Evolutionary conservation across 2,797 vertebrate species (phyloP).

Genomic region (Cyclopterus lumpus): DNA sequence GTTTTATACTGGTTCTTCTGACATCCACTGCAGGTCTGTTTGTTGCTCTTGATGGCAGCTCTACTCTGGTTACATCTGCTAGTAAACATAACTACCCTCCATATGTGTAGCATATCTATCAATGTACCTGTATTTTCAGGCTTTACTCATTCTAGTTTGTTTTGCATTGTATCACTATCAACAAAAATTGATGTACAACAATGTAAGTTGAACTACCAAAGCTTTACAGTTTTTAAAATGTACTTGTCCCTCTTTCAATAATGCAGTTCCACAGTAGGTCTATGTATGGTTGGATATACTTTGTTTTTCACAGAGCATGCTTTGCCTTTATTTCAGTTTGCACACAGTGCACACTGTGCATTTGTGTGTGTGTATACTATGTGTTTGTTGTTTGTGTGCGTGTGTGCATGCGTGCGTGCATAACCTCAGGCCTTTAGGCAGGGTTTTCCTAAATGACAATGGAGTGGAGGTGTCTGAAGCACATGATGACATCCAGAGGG

Average conservation of each 20-base stretch:
- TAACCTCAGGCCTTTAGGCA: slow-evolving; percentile 8
- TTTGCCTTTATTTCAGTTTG: slow-evolving; percentile 5
- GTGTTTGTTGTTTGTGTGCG: background rate
- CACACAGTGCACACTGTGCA: slow-evolving; percentile 16
- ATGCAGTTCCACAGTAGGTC: slow-evolving; percentile 12
- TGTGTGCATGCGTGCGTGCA: background rate
- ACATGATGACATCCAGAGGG: slow-evolving; percentile 95
- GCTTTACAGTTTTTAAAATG: slow-evolving; percentile 8
- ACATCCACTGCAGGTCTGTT: slow-evolving; percentile 42
- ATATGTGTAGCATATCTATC: slow-evolving; percentile 70
- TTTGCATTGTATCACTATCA: slow-evolving; percentile 57
- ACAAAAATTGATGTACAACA: slow-evolving; percentile 56
- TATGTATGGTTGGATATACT: slow-evolving; percentile 19
- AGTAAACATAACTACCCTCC: slow-evolving; percentile 65
- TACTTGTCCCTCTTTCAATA: slow-evolving; percentile 23
- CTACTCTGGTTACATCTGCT: slow-evolving; percentile 25
- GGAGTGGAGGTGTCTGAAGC: slow-evolving; percentile 94
- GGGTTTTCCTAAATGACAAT: slow-evolving; percentile 87
- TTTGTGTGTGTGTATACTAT: background rate
- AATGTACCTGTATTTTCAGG: slow-evolving; percentile 77
- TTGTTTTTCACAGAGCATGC: slow-evolving; percentile 16
- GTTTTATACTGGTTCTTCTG: slow-evolving; percentile 54
- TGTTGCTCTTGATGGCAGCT: slow-evolving; percentile 24
- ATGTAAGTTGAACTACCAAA: slow-evolving; percentile 41
- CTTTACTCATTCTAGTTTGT: slow-evolving; percentile 44